Evolutionary conservation across 2,113 vertebrate genomes (phyloP), one percentile per base, ranked within the genome.

Genomic region (Gobiocypris rarus): DNA sequence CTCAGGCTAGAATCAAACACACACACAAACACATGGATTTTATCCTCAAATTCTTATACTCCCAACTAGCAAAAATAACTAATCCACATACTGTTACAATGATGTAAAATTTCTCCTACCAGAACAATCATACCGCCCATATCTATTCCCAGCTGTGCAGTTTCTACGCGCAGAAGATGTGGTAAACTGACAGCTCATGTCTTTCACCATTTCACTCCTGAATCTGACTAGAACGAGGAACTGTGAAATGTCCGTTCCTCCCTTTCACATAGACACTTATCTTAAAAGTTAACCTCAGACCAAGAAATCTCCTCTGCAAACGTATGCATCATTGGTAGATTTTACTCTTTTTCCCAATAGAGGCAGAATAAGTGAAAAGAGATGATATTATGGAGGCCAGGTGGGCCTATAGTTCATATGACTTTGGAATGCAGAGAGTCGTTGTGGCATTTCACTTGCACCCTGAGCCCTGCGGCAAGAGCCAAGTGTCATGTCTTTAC

Each of bases 401-500:
- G 38, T 43, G 43, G 67, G 75, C 31, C 38, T 56, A 90, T 88
- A 93, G 94, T 95, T 96, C 94, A 89, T 92, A 90, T 91, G 65
- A 87, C 87, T 84, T 87, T 56, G 65, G 90, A 92, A 94, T 93
- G 90, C 92, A 87, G 91, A 91, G 92, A 85, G 84, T 26, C 75
- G 87, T 91, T 86, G 94, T 91, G 92, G 89, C 92, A 95, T 95
- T 95, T 95, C 93, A 91, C 93, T 93, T 91, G 82, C 88, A 89
- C 89, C 88, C 83, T 89, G 85, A 86, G 91, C 84, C 93, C 24
- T 78, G 80, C 59, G 63, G 26, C 79, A 52, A 69, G 38, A 54
- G 87, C 87, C 90, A 83, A 89, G 77, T 81, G 77, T 74, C 86
- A 87, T n/a, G 34, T 84, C 76, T 83, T 75, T 78, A 80, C 82